Percentiles rank a stretch among this genome's conserved stretches.
These are phyloP conservation scores for Ia io DNA, from an alignment of 2,113 vertebrate species.

Conservation along the genomic window DNA sequence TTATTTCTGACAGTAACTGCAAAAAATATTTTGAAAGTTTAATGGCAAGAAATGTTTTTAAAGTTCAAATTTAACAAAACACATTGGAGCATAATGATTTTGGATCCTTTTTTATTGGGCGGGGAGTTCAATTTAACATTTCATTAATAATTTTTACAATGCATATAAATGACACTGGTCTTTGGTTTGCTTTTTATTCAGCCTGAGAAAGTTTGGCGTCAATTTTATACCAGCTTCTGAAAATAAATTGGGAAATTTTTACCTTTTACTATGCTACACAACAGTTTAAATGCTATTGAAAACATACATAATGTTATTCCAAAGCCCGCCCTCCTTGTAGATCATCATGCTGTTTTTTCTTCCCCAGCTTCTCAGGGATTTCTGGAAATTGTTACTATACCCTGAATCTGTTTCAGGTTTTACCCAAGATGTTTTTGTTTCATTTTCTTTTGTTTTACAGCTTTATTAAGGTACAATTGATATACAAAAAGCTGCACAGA, in stretches of 20 bases:
- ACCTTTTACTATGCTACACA: not conserved
- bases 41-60: not conserved
- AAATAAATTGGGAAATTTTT: not conserved
- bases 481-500: not conserved
- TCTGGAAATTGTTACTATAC: not conserved
- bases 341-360: not conserved
- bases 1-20: not conserved
- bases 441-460: not conserved
- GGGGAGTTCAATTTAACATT: not conserved
- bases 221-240: not conserved
- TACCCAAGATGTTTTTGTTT: not conserved
- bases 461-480: not conserved
- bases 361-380: not conserved
- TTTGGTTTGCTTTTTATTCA: conserved; percentile 19
- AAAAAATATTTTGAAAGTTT: conserved; percentile 27
- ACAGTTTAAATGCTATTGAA: not conserved
- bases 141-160: conserved; percentile 13
- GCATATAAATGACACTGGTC: not conserved
- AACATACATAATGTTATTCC: not conserved
- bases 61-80: not conserved
- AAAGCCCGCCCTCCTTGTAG: not conserved
- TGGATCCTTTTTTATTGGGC: not conserved
- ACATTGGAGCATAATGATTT: not conserved
- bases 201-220: not conserved
- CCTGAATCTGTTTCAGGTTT: not conserved